A percentile compares a stretch with the other conserved stretches of the same genome.
phyloP scores from a whole-genome alignment of 2,797 vertebrate species.

The Otolemur crassicaudatus region DNA sequence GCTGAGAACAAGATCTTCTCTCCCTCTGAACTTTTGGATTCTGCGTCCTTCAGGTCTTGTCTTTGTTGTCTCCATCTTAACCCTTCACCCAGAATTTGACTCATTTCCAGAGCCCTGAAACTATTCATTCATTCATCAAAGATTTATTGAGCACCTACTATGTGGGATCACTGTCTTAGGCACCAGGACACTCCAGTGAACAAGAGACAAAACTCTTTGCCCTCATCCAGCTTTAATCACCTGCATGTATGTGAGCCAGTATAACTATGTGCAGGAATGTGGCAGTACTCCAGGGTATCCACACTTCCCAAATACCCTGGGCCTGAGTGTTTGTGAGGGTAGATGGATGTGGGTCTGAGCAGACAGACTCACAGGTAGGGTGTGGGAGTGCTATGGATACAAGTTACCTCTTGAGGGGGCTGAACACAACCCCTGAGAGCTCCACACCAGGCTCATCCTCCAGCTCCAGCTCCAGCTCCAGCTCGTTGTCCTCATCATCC shows the following conservation, averaged over 20 bases:
- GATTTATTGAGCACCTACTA: neutral
- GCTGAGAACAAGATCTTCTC: neutral
- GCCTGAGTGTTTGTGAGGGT: neutral
- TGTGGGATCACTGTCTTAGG: neutral
- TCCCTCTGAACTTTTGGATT: neutral
- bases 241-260: neutral
- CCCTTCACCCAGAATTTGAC: neutral
- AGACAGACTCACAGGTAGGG: neutral
- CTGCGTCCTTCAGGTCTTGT: neutral
- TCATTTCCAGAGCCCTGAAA: constrained; percentile 41
- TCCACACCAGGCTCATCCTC: constrained; percentile 92
- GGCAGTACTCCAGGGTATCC: neutral
- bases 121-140: neutral
- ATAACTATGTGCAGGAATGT: neutral
- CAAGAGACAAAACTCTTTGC: neutral
- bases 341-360: neutral
- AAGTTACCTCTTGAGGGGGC: constrained; percentile 93
- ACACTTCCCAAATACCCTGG: neutral
- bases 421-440: constrained; percentile 89
- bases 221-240: neutral
- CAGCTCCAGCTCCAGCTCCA: constrained; percentile 76
- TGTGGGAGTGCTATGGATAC: neutral
- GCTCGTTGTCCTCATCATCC: constrained; percentile 88
- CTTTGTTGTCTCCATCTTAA: neutral
- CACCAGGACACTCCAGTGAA: neutral